Evolutionary conservation across 2,113 vertebrate genomes (phyloP).

Genomic region (Seriola aureovittata): DNA sequence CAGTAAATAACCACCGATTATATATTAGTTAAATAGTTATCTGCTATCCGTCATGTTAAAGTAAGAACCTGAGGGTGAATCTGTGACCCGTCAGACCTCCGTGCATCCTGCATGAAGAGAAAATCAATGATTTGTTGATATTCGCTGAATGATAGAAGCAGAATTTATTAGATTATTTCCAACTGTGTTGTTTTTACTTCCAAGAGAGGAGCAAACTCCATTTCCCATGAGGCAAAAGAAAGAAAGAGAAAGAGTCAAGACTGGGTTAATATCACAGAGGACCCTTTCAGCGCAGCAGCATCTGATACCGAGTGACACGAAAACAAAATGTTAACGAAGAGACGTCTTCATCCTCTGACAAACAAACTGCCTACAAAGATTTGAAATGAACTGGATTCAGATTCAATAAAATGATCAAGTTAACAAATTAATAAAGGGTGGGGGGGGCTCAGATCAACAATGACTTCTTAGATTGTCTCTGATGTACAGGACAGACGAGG

Average conservation of each 20-base stretch:
- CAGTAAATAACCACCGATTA: background rate
- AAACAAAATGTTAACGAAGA: background rate
- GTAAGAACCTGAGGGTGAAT: background rate
- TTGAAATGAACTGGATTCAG: background rate
- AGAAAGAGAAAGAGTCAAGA: background rate
- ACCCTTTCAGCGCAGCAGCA: background rate
- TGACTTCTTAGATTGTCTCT: background rate
- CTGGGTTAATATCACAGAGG: background rate
- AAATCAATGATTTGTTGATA: background rate
- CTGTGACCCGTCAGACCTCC: background rate
- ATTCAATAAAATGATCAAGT: background rate
- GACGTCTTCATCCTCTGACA: background rate
- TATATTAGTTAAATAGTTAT: background rate
- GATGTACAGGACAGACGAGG: background rate
- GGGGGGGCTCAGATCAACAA: background rate
- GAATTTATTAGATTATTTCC: background rate
- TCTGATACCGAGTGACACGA: background rate
- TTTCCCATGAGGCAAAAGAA: background rate
- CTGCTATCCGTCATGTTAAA: background rate
- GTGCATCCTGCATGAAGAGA: too few relatives aligned
- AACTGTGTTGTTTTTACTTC: background rate
- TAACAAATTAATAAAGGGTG: too few relatives aligned
- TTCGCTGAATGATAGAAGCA: background rate
- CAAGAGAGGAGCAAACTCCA: background rate
- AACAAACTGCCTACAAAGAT: background rate